phyloP scores from a whole-genome alignment of 1,140 invertebrate genomes.

The Drosophila obscura region DNA sequence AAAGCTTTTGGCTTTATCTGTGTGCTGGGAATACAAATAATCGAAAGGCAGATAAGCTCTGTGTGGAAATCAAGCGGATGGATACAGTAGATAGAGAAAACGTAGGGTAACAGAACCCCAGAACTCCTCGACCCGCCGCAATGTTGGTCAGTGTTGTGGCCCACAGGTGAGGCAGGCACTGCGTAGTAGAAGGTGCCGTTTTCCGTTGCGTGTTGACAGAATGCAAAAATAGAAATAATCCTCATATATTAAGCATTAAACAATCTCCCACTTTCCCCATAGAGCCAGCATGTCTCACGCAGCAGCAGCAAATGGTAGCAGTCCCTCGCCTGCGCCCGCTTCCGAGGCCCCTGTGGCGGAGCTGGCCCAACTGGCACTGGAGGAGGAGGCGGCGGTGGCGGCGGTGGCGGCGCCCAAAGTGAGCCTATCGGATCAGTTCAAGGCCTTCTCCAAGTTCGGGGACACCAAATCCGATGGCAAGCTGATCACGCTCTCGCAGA shows the following conservation, averaged over 20 bases:
- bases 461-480: slow-evolving; percentile 94
- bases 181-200: slow-evolving; percentile 26
- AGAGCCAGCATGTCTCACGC: slow-evolving; percentile 74
- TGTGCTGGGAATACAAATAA: slow-evolving; percentile 13
- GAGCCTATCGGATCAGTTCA: slow-evolving; percentile 85
- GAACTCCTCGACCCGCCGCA: slow-evolving; percentile 19
- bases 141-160: slow-evolving; percentile 64
- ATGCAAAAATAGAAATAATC: neutral
- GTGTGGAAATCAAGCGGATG: neutral
- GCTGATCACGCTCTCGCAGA: slow-evolving; percentile 93
- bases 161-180: slow-evolving; percentile 54
- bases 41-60: slow-evolving; percentile 32
- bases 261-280: neutral
- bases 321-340: slow-evolving; percentile 44
- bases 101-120: slow-evolving; percentile 1
- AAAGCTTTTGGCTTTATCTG: slow-evolving; percentile 39
- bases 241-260: neutral
- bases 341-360: slow-evolving; percentile 67
- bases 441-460: slow-evolving; percentile 93
- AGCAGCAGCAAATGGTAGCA: slow-evolving; percentile 66
- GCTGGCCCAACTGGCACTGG: slow-evolving; percentile 72
- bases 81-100: neutral
- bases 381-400: slow-evolving; percentile 50
- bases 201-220: slow-evolving; percentile 2
- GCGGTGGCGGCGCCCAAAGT: slow-evolving; percentile 59